A percentile compares a stretch with the other conserved stretches of the same genome.
These are phyloP conservation scores for Epinotia brunnichana DNA, from an alignment of 2,888 invertebrate species.

Conservation along the genomic window DNA sequence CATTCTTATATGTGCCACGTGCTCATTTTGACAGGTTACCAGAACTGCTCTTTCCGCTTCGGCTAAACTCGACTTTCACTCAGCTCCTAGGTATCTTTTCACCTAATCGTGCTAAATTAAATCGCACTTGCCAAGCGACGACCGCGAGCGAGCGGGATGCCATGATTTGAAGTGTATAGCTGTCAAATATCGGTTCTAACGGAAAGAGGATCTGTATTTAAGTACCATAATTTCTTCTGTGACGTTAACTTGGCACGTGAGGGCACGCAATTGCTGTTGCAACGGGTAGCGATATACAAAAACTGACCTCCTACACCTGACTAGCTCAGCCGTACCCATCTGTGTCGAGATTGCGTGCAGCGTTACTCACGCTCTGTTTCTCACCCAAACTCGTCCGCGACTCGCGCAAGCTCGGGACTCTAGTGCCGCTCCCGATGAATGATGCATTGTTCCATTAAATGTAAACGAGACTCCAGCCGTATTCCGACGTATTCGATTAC, in stretches of 20 bases:
- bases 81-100: too few species aligned
- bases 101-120: too few species aligned
- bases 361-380: conserved; percentile 44
- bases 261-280: neutral
- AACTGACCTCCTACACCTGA: neutral
- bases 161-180: too few species aligned
- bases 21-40: too few species aligned
- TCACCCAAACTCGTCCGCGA: conserved; percentile 24
- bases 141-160: too few species aligned
- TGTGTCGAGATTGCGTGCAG: conserved; percentile 28
- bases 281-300: neutral
- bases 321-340: conserved; percentile 17
- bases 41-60: too few species aligned
- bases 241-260: neutral
- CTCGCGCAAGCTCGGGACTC: conserved; percentile 25
- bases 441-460: conserved; percentile 42
- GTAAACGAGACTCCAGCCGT: conserved; percentile 31
- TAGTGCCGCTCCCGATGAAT: conserved; percentile 41
- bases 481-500: conserved; percentile 30
- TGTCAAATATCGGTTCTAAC: too few species aligned
- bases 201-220: too few species aligned
- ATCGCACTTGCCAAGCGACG: neutral
- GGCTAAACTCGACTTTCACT: too few species aligned
- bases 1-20: too few species aligned
- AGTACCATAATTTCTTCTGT: neutral